Base-by-base conservation (phyloP, 2,113 vertebrate species). In the Dunckerocampus dactyliophorus region DNA sequence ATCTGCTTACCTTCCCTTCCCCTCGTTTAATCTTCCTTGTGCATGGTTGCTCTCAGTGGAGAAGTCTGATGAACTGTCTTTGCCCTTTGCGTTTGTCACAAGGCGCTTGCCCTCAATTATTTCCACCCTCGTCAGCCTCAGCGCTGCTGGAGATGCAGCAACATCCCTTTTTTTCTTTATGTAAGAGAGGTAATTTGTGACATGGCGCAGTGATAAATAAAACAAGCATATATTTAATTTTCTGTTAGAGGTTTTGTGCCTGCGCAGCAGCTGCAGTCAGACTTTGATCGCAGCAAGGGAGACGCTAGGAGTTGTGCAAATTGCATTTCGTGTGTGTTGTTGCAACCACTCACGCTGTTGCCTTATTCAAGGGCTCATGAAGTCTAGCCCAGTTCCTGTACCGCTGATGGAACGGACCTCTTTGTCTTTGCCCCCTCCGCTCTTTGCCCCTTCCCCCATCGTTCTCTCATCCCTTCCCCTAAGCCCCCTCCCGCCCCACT, bases 331-430 rank as follows among this genome's bases (percentile, higher is more conserved):
- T 47, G 19, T 47, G 47, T n/a, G 15, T 10, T 21, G 50, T 19
- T 51, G 6, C 51, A 49, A 43, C 42, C 43, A 22, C 57, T 28
- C 15, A 52, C 57, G 37, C 22, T 45, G 48, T 59, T 77, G 71
- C 51, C 39, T 53, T 51, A 66, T 79, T 76, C 58, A 65, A 68
- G 62, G 63, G 76, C 73, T 77, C 51, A 69, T 47, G 59, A 69
- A 72, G 82, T 86, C 71, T 84, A 61, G 57, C 74, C 48, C 73
- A 79, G 67, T 85, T 87, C 76, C 82, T 83, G 74, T 74, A 39
- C 63, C 49, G 64, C 59, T 7, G 28, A 54, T 49, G 74, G 66
- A 85, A 72, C 63, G 54, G 63, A 50, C 65, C 72, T 63, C 83
- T 80, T 81, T 84, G 83, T 82, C 74, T 82, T 74, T 49, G 24